These are phyloP conservation scores for Seriola aureovittata DNA, from an alignment of 2,113 vertebrate genomes.

Conservation along the genomic window DNA sequence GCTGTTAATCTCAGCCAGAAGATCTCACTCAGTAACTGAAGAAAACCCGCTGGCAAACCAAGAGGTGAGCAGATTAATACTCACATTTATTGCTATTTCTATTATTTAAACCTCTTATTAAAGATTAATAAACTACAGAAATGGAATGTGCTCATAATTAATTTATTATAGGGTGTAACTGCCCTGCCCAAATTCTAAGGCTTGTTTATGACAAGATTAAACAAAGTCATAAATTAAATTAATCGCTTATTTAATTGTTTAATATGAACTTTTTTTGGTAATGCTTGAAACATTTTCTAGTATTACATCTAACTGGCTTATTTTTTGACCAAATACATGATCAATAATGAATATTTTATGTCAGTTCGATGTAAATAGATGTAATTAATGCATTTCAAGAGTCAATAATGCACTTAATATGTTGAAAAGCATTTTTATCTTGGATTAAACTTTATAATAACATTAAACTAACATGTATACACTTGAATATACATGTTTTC, in stretches of 20 bases:
- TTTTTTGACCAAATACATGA: background rate
- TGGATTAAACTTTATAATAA: too few species aligned
- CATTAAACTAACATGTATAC: background rate
- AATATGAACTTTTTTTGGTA: background rate
- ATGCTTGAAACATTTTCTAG: background rate
- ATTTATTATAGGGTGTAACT: background rate
- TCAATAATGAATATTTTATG: background rate
- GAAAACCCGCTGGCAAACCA: conserved; percentile 69
- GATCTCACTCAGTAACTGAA: conserved; percentile 22
- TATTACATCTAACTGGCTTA: background rate
- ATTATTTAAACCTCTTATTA: background rate
- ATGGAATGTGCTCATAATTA: background rate
- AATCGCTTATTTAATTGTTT: background rate
- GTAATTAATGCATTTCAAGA: background rate
- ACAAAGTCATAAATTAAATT: background rate
- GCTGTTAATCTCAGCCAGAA: conserved; percentile 69
- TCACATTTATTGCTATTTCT: background rate
- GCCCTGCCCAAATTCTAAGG: background rate
- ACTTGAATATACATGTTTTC: background rate
- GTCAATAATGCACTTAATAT: background rate
- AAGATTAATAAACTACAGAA: background rate
- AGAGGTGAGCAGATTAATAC: conserved; percentile 63
- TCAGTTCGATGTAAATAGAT: background rate
- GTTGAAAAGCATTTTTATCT: background rate
- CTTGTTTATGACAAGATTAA: background rate